Evolutionary conservation across 1,140 invertebrate species (phyloP).

Genomic region (Grapholita molesta): DNA sequence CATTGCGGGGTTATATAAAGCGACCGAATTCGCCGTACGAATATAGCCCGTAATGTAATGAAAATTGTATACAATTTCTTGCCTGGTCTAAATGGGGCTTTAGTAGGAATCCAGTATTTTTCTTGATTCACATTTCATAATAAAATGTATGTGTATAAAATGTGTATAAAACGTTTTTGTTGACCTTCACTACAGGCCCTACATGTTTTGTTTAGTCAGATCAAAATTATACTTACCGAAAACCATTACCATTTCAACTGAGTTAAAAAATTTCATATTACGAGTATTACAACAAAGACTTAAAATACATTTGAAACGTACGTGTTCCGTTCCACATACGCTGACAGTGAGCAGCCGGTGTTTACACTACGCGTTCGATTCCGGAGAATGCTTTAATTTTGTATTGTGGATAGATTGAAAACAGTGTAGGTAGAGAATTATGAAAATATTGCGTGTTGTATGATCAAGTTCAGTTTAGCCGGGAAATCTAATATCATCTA

Average conservation of each 20-base stretch:
- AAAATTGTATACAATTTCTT: no score
- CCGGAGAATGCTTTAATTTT: conserved; percentile 5
- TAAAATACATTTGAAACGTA: not conserved
- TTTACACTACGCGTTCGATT: conserved; percentile 9
- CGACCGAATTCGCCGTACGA: no score
- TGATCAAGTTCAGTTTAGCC: not conserved
- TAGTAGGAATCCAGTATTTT: no score
- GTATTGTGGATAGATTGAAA: conserved; percentile 1
- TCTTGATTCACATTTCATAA: no score
- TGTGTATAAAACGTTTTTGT: not conserved
- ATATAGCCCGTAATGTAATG: no score
- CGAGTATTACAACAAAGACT: not conserved
- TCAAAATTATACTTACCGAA: not conserved
- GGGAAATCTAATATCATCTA: no score
- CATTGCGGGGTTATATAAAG: no score
- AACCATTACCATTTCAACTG: not conserved
- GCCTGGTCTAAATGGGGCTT: no score
- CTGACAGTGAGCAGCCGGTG: not conserved
- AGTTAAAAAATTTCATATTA: not conserved
- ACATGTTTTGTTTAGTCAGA: not conserved
- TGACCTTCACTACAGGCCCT: no score
- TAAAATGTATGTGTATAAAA: no score
- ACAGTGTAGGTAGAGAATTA: not conserved
- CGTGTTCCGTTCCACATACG: conserved; percentile 8
- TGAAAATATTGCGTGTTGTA: not conserved